A percentile compares a stretch with the other conserved stretches of the same genome.
phyloP scores from a whole-genome alignment of 2,888 invertebrate species.

The Brenthis ino region DNA sequence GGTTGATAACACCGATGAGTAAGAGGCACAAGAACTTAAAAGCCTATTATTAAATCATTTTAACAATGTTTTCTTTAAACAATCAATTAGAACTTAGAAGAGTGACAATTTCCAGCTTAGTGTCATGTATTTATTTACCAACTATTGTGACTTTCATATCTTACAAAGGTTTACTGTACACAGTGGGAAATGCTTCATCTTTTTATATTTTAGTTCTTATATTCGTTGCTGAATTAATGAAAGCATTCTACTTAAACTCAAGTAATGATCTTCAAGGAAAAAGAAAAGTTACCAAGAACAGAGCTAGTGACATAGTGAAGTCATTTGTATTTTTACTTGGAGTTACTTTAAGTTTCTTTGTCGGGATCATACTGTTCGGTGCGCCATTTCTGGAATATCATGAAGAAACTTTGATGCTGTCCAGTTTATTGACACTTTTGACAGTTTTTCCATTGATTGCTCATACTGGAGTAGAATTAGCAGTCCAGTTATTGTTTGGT shows the following conservation, averaged over 20 bases:
- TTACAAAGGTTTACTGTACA: constrained; percentile 82
- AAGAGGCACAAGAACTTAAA: too few species aligned
- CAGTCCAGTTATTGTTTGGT: constrained; percentile 80
- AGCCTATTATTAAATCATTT: not conserved
- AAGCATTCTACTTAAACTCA: constrained; percentile 71
- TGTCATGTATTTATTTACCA: constrained; percentile 85
- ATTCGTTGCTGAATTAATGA: constrained; percentile 80
- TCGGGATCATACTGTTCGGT: constrained; percentile 85
- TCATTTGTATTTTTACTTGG: constrained; percentile 69
- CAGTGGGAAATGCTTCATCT: constrained; percentile 81
- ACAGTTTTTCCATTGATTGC: constrained; percentile 85
- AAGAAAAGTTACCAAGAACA: constrained; percentile 67
- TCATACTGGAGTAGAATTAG: constrained; percentile 82
- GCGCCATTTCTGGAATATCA: constrained; percentile 84
- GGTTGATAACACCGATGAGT: too few species aligned
- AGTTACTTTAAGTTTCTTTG: constrained; percentile 79
- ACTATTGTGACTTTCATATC: constrained; percentile 81
- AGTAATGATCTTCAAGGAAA: constrained; percentile 63
- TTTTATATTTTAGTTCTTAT: constrained; percentile 69
- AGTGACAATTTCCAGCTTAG: constrained; percentile 76
- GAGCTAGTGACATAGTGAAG: constrained; percentile 77
- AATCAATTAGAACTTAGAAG: constrained; percentile 69
- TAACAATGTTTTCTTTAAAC: constrained; percentile 65
- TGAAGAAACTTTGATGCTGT: constrained; percentile 86
- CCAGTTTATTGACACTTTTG: constrained; percentile 82